These are phyloP conservation scores for Lamellibrachia columna DNA, from an alignment of 2,888 invertebrate species.

Conservation along the genomic window DNA sequence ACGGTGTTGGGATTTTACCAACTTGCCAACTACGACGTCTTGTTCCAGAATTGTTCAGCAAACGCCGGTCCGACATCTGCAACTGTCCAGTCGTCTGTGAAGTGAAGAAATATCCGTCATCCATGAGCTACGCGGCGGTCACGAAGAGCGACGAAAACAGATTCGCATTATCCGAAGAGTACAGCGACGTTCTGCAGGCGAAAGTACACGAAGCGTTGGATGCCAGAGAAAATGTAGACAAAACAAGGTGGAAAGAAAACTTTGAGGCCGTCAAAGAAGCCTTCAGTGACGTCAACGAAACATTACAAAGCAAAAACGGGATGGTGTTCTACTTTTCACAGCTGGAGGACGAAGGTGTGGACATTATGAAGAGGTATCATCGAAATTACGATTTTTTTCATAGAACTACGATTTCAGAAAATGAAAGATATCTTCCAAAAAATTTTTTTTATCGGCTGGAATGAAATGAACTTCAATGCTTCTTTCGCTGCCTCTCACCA, in stretches of 20 bases:
- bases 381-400: background rate
- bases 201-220: background rate
- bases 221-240: background rate
- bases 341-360: background rate
- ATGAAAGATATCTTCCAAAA: background rate
- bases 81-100: background rate
- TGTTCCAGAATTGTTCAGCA: background rate
- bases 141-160: background rate
- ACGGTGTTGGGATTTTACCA: background rate
- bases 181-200: background rate
- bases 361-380: background rate
- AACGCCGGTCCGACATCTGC: background rate
- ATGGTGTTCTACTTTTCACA: background rate
- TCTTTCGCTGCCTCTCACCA: background rate
- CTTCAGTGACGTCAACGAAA: background rate
- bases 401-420: background rate
- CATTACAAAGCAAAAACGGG: background rate
- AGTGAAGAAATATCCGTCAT: background rate
- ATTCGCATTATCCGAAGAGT: background rate
- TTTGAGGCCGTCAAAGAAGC: conserved; percentile 10
- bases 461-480: background rate
- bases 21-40: background rate
- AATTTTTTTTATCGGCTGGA: background rate
- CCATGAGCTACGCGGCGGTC: background rate
- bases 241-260: background rate